A percentile compares a stretch with the other conserved stretches of the same genome.
phyloP scores from a whole-genome alignment of 2,888 invertebrate genomes.

The Tineola bisselliella region DNA sequence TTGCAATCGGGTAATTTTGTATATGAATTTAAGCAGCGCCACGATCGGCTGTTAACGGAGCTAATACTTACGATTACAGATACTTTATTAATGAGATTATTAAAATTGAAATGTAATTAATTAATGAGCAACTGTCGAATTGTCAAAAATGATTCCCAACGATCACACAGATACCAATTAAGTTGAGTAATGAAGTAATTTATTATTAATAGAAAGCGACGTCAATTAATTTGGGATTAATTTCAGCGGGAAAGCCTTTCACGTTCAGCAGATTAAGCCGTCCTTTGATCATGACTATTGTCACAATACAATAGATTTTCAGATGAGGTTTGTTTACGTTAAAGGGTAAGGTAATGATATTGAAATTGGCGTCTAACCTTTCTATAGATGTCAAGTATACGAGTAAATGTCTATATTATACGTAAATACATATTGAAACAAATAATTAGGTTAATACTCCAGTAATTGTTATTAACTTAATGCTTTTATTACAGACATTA shows the following conservation, averaged over 20 bases:
- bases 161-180: background rate
- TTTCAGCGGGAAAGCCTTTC: background rate
- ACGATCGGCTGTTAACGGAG: no score
- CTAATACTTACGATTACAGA: no score
- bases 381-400: background rate
- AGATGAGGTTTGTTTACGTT: background rate
- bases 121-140: background rate
- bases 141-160: background rate
- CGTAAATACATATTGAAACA: no score
- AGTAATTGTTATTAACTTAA: no score
- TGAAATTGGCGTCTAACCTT: background rate
- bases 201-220: background rate
- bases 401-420: no score
- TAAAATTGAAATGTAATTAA: no score
- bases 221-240: conserved; percentile 5
- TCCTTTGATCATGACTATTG: conserved; percentile 7
- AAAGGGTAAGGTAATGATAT: background rate
- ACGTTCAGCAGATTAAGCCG: conserved; percentile 5
- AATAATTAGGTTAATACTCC: background rate
- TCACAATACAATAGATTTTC: conserved; percentile 1
- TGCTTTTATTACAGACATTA: no score
- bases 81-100: no score
- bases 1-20: no score
- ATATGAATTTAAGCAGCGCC: no score
- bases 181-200: conserved; percentile 2